These are phyloP conservation scores for Allophyes oxyacanthae DNA, from an alignment of 2,888 invertebrate species.

Conservation along the genomic window DNA sequence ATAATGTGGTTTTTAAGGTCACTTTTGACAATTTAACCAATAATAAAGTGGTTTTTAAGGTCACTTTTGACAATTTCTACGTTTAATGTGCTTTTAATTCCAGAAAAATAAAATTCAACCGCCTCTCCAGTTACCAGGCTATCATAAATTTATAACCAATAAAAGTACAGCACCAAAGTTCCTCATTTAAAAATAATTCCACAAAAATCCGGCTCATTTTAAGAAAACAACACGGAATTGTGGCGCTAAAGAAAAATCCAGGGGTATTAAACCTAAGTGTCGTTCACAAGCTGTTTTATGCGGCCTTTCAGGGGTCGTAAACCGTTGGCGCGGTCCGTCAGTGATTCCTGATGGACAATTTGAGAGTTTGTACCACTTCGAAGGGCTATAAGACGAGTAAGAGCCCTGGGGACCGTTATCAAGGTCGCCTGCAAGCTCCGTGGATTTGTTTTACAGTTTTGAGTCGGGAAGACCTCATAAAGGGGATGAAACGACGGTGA, in stretches of 20 bases:
- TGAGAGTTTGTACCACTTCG: slow-evolving; percentile 78
- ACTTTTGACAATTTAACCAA: no score
- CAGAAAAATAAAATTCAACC: not conserved
- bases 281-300: slow-evolving; percentile 84
- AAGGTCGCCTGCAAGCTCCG: slow-evolving; percentile 58
- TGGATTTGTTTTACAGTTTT: slow-evolving; percentile 70
- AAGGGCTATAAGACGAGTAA: slow-evolving; percentile 59
- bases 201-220: slow-evolving; percentile 29
- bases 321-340: slow-evolving; percentile 75
- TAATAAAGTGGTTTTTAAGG: no score
- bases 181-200: slow-evolving; percentile 45
- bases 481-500: slow-evolving; percentile 58
- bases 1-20: no score
- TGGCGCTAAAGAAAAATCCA: slow-evolving; percentile 75
- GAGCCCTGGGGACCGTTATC: slow-evolving; percentile 62
- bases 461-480: slow-evolving; percentile 58
- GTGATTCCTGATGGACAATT: slow-evolving; percentile 88
- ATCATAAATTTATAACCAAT: slow-evolving; percentile 38
- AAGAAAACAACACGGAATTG: slow-evolving; percentile 45
- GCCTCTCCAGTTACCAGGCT: slow-evolving; percentile 23
- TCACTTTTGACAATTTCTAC: no score
- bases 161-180: slow-evolving; percentile 39
- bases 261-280: slow-evolving; percentile 80
- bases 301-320: slow-evolving; percentile 78
- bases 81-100: no score